A percentile compares a stretch with the other conserved stretches of the same genome.
phyloP scores from a whole-genome alignment of 2,113 vertebrate species.

The Ceuthmochares aereus region DNA sequence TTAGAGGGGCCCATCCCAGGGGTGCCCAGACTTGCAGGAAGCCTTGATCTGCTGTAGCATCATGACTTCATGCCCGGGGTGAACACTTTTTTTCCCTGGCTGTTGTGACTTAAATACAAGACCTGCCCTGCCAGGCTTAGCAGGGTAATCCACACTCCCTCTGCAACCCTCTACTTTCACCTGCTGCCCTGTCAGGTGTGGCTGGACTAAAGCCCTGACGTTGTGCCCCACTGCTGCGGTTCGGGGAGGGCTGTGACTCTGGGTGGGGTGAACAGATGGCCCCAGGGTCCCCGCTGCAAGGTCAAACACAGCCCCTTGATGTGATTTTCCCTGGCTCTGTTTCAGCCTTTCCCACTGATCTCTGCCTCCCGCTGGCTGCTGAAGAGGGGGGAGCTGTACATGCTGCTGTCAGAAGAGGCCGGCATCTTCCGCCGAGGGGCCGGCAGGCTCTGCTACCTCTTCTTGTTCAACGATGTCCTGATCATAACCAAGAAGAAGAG shows the following conservation, averaged over 20 bases:
- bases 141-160: neutral
- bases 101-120: neutral
- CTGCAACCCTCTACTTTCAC: neutral
- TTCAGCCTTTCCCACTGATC: slow-evolving; percentile 86
- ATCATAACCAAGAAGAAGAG: slow-evolving; percentile 95
- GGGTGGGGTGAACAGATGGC: too few relatives aligned
- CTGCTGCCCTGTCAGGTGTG: neutral
- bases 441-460: slow-evolving; percentile 86
- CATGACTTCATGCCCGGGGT: rapidly evolving
- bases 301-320: rapidly evolving
- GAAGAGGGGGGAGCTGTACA: slow-evolving; percentile 86
- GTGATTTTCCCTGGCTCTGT: neutral
- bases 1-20: neutral
- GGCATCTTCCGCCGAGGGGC: slow-evolving; percentile 88
- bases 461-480: slow-evolving; percentile 92
- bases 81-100: neutral
- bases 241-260: neutral
- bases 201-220: too few relatives aligned
- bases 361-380: slow-evolving; percentile 91
- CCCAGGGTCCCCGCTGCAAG: rapidly evolving
- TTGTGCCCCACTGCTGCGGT: neutral
- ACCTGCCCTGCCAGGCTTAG: neutral
- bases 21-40: neutral
- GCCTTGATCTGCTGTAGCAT: neutral
- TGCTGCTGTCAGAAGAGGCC: slow-evolving; percentile 80